A percentile compares a stretch with the other conserved stretches of the same genome.
These are phyloP conservation scores for Oxycera nigricornis DNA, from an alignment of 2,888 invertebrate genomes.

Conservation along the genomic window DNA sequence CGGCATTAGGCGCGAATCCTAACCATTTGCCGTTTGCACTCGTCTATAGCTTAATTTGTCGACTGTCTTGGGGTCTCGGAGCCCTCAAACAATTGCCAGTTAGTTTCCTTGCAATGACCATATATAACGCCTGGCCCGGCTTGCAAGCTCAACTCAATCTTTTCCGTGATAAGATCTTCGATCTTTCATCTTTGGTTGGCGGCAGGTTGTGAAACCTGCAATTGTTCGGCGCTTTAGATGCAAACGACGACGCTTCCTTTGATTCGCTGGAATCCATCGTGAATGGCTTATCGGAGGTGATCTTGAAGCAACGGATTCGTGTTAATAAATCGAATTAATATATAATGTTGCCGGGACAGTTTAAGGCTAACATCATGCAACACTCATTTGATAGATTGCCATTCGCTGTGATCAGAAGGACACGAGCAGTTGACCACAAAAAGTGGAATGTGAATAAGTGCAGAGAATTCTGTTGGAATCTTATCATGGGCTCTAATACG, in stretches of 20 bases:
- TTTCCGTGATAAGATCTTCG: neutral
- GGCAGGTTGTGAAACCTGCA: neutral
- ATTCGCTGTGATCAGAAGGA: too few species aligned
- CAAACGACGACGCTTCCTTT: constrained; percentile 10
- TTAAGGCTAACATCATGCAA: neutral
- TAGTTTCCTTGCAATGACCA: neutral
- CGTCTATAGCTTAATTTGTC: constrained; percentile 25
- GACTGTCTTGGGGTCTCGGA: neutral
- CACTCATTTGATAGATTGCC: too few species aligned
- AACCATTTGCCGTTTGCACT: neutral
- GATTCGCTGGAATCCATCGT: neutral
- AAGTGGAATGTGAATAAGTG: too few species aligned
- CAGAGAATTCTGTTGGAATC: too few species aligned
- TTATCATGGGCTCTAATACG: too few species aligned
- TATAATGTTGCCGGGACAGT: neutral
- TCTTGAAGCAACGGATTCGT: neutral
- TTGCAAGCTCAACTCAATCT: neutral
- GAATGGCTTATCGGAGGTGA: neutral
- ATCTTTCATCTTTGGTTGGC: neutral
- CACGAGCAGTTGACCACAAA: too few species aligned
- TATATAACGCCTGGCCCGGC: neutral
- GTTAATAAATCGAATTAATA: neutral
- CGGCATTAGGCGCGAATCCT: neutral
- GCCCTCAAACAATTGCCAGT: neutral
- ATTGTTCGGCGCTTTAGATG: neutral